Evolutionary conservation across 1,140 invertebrate species (phyloP).

Genomic region (Arion vulgaris): DNA sequence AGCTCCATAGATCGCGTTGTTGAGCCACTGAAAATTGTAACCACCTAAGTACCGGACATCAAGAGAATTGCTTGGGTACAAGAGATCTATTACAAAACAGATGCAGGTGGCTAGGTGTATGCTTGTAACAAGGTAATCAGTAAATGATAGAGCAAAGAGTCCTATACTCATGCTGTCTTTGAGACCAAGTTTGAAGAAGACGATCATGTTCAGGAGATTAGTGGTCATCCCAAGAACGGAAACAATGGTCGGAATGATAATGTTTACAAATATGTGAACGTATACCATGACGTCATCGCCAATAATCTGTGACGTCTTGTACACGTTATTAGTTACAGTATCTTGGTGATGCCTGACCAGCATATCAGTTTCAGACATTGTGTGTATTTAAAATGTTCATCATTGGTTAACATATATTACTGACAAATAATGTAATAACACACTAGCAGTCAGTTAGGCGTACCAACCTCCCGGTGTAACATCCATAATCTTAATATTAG

Average conservation of each 20-base stretch:
- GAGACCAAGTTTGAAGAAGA: not conserved
- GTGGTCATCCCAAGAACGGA: not conserved
- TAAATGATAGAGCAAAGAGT: not conserved
- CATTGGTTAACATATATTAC: too few species aligned
- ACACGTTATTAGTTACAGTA: not conserved
- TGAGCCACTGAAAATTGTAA: not conserved
- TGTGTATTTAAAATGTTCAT: too few species aligned
- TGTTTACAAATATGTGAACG: not conserved
- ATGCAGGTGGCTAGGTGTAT: not conserved
- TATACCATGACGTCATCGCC: not conserved
- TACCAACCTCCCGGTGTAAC: too few species aligned
- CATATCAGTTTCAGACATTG: not conserved
- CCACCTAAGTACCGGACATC: not conserved
- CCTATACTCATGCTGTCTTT: conserved; percentile 5
- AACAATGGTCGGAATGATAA: not conserved
- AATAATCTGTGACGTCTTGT: not conserved
- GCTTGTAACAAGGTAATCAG: not conserved
- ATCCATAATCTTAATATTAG: too few species aligned
- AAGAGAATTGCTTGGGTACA: not conserved
- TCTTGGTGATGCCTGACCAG: not conserved
- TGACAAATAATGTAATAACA: too few species aligned
- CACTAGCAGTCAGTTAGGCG: too few species aligned
- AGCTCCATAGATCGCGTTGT: too few species aligned
- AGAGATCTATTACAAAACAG: not conserved
- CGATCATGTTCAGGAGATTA: not conserved